These are phyloP conservation scores for Melieria omissa DNA, from an alignment of 2,888 invertebrate species.

Conservation along the genomic window DNA sequence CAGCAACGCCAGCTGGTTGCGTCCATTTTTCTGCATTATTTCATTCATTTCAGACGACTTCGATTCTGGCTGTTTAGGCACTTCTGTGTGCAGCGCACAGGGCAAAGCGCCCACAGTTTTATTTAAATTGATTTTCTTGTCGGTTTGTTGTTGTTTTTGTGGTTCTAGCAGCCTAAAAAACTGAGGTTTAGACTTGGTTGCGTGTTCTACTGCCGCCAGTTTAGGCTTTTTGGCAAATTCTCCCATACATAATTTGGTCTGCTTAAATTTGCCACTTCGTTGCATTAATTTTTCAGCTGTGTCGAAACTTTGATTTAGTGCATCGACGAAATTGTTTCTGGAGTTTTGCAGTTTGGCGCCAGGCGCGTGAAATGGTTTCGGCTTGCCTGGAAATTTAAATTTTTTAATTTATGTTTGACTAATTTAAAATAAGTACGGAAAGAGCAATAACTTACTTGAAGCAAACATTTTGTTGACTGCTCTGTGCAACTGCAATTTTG, in stretches of 20 bases:
- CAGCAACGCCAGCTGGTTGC: conserved; percentile 51
- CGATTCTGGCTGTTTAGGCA: neutral
- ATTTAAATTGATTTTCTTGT: conserved; percentile 38
- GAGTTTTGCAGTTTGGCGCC: conserved; percentile 5
- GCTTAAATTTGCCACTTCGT: conserved; percentile 50
- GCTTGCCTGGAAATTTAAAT: conserved; percentile 11
- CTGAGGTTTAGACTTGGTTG: conserved; percentile 45
- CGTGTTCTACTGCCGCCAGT: neutral
- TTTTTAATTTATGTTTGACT: neutral
- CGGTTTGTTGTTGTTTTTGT: conserved; percentile 26
- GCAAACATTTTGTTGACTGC: conserved; percentile 3
- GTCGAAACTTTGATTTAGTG: conserved; percentile 49
- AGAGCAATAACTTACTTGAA: conserved; percentile 9
- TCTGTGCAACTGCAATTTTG: neutral
- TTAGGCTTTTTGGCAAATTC: conserved; percentile 41
- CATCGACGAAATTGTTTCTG: conserved; percentile 12
- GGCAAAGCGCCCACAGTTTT: conserved; percentile 25
- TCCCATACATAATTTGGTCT: conserved; percentile 52
- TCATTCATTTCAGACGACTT: conserved; percentile 10
- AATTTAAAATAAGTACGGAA: neutral
- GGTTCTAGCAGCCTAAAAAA: conserved; percentile 43
- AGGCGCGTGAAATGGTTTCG: neutral
- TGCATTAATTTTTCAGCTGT: conserved; percentile 48
- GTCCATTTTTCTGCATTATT: conserved; percentile 43
- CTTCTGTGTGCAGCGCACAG: neutral